Conservation (phyloP, 1,140 invertebrate genomes). For the Sipha flava region DNA sequence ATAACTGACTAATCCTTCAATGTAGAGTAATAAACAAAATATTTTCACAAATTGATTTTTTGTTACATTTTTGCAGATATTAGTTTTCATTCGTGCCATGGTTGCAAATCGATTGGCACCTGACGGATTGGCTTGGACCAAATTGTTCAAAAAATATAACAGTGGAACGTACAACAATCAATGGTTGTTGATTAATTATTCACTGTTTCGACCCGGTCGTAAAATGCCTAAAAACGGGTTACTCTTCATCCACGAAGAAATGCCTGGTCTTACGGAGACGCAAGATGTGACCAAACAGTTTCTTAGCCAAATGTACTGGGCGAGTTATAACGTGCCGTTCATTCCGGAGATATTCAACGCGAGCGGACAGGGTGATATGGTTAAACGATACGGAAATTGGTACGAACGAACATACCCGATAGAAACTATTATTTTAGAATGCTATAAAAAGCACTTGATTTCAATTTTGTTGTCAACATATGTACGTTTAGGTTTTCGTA, state of each 20-base stretch:
- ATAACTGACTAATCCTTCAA: no score
- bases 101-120: slow-evolving; percentile 73
- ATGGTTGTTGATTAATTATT: slow-evolving; percentile 50
- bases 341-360: slow-evolving; percentile 56
- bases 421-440: no score
- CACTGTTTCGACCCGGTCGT: neutral
- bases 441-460: no score
- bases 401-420: neutral
- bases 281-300: slow-evolving; percentile 28
- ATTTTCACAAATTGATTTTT: neutral
- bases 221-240: neutral
- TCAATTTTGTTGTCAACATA: neutral
- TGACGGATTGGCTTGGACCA: slow-evolving; percentile 63
- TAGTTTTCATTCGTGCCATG: slow-evolving; percentile 68
- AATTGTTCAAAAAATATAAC: slow-evolving; percentile 55
- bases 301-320: slow-evolving; percentile 54
- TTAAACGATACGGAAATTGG: neutral
- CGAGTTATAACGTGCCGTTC: slow-evolving; percentile 66
- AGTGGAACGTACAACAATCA: slow-evolving; percentile 81
- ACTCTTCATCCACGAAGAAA: neutral
- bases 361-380: slow-evolving; percentile 51
- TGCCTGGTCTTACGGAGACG: slow-evolving; percentile 2
- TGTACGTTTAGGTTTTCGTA: neutral
- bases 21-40: no score
- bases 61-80: slow-evolving; percentile 49